Percentiles rank a stretch among this genome's conserved stretches.
phyloP scores from a whole-genome alignment of 1,140 invertebrate genomes.

The Pollicipes pollicipes region DNA sequence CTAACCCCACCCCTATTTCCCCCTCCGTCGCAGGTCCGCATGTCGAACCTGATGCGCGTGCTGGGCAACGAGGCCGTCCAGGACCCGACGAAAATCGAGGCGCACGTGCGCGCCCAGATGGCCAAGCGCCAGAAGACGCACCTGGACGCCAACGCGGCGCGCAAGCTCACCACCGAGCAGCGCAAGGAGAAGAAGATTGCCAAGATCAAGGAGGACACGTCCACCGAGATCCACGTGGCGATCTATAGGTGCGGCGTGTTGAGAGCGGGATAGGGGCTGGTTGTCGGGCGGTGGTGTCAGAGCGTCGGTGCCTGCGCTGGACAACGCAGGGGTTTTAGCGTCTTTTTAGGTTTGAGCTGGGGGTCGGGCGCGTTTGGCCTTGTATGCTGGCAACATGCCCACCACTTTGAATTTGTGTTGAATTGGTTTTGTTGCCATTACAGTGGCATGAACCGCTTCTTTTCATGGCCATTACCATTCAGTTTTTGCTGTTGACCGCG shows the following conservation, averaged over 20 bases:
- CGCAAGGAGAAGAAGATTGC: slow-evolving; percentile 78
- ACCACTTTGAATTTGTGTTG: too few relatives aligned
- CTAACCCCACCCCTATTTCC: background rate
- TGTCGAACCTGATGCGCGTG: slow-evolving; percentile 97
- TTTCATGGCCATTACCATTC: too few relatives aligned
- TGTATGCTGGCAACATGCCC: too few relatives aligned
- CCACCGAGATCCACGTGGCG: slow-evolving; percentile 67
- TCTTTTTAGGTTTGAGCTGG: too few relatives aligned
- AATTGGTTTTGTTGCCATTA: too few relatives aligned
- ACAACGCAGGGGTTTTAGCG: too few relatives aligned
- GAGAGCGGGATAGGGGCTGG: background rate
- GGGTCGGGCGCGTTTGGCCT: too few relatives aligned
- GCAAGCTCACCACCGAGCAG: slow-evolving; percentile 86
- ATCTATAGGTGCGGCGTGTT: slow-evolving; percentile 56
- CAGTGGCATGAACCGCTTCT: too few relatives aligned
- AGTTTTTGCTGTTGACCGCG: too few relatives aligned
- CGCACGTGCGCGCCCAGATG: slow-evolving; percentile 95
- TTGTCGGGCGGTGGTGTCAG: too few relatives aligned
- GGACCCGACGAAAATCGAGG: slow-evolving; percentile 98
- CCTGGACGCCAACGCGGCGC: slow-evolving; percentile 82
- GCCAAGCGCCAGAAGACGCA: slow-evolving; percentile 88
- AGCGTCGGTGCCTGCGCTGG: too few relatives aligned
- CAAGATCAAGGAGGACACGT: slow-evolving; percentile 83
- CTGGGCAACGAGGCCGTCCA: slow-evolving; percentile 93
- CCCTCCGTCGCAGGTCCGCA: slow-evolving; percentile 43